phyloP scores from a whole-genome alignment of 2,888 invertebrate genomes.

The Drosophila ezoana region DNA sequence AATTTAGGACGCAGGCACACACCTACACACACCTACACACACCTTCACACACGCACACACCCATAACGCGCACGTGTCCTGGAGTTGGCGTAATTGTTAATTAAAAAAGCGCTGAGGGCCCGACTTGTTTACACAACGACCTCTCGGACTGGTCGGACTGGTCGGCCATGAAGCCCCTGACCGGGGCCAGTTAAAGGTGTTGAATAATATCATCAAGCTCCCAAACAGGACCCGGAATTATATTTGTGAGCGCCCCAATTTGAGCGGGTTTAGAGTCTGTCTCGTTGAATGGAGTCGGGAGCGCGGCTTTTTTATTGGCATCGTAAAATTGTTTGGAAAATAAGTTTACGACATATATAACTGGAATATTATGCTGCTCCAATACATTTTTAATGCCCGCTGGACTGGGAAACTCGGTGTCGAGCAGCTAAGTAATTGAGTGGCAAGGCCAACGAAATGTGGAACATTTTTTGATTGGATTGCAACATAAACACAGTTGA shows the following conservation, averaged over 20 bases:
- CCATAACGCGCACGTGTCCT: conserved; percentile 50
- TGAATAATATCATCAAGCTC: conserved; percentile 37
- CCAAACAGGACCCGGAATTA: conserved; percentile 5
- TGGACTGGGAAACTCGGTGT: neutral
- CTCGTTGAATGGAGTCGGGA: conserved; percentile 13
- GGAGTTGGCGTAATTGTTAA: conserved; percentile 67
- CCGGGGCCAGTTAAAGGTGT: conserved; percentile 34
- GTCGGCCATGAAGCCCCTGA: conserved; percentile 8
- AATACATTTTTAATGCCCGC: conserved; percentile 66
- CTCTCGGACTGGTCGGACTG: conserved; percentile 15
- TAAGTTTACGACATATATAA: conserved; percentile 59
- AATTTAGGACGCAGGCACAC: conserved; percentile 53
- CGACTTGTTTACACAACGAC: conserved; percentile 47
- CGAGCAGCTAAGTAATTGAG: conserved; percentile 61
- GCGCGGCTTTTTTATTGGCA: conserved; percentile 31
- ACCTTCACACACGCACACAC: conserved; percentile 5
- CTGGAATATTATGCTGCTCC: conserved; percentile 40
- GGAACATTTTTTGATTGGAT: conserved; percentile 34
- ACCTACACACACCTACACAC: conserved; percentile 12
- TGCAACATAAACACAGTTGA: conserved; percentile 20
- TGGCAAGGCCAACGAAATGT: conserved; percentile 32
- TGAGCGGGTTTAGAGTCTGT: conserved; percentile 1
- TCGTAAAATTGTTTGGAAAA: conserved; percentile 54
- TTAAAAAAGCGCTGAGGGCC: conserved; percentile 69
- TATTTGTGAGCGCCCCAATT: too few species aligned